These are phyloP conservation scores for Isaurus tuberculatus DNA, from an alignment of 92 coral and sea anemone genomes.

Conservation along the genomic window DNA sequence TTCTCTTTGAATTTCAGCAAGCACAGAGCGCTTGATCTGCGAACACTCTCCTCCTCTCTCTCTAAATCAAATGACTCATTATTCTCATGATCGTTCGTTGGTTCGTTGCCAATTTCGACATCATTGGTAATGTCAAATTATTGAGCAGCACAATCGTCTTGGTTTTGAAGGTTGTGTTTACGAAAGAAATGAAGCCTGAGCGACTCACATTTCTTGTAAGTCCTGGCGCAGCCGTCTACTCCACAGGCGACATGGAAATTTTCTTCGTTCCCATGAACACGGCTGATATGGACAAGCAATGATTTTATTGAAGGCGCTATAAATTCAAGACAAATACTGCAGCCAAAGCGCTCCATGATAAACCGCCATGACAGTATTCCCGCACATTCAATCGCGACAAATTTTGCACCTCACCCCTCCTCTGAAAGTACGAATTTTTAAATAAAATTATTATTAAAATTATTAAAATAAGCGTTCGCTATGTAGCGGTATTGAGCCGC, in stretches of 20 bases:
- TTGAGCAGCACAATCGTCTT: conserved; percentile 18
- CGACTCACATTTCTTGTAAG: conserved; percentile 40
- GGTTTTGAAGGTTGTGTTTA: conserved; percentile 48
- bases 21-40: conserved; percentile 53
- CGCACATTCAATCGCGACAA: conserved; percentile 12
- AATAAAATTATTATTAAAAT: no score
- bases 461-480: conserved; percentile 8
- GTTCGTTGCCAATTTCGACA: conserved; percentile 16
- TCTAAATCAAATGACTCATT: conserved; percentile 46
- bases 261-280: conserved; percentile 39
- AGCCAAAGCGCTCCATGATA: conserved; percentile 39
- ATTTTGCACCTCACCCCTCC: conserved; percentile 14
- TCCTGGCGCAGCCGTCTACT: conserved; percentile 47
- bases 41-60: conserved; percentile 26
- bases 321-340: conserved; percentile 54
- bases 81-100: conserved; percentile 16
- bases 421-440: neutral
- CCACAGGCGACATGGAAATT: conserved; percentile 59
- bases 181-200: conserved; percentile 40
- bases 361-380: neutral
- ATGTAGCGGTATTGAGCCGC: conserved; percentile 24
- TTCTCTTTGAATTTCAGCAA: conserved; percentile 64
- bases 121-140: conserved; percentile 6
- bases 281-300: conserved; percentile 42
- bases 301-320: conserved; percentile 33